These are phyloP conservation scores for Centropristis striata DNA, from an alignment of 2,113 vertebrate species.

Conservation along the genomic window DNA sequence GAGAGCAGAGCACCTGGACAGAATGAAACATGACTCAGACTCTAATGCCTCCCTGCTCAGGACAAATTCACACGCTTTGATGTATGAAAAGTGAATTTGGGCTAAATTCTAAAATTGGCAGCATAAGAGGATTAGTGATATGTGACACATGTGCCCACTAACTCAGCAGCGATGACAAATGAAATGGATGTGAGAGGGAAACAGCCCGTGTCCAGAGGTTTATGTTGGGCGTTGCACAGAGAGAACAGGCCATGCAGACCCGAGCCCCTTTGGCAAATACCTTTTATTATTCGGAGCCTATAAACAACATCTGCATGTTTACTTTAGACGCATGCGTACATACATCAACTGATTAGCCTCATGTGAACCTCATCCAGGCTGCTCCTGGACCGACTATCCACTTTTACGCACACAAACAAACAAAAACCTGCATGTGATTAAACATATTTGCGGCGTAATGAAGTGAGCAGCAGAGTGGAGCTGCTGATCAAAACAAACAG, in stretches of 20 bases:
- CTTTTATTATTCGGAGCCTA: conserved; percentile 49
- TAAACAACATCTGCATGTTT: conserved; percentile 44
- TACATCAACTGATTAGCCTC: conserved; percentile 14
- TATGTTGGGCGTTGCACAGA: conserved; percentile 47
- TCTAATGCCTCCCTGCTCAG: conserved; percentile 45
- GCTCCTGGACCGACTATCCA: background rate
- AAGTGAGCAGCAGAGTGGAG: background rate
- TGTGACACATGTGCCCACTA: conserved; percentile 66
- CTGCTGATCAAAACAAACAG: conserved; percentile 85
- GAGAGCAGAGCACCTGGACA: conserved; percentile 23
- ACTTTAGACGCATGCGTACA: conserved; percentile 9
- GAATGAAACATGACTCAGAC: conserved; percentile 38
- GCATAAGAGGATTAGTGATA: conserved; percentile 40
- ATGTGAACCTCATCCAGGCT: background rate
- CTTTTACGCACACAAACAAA: background rate
- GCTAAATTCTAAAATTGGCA: conserved; percentile 34
- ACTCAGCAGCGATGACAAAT: conserved; percentile 62
- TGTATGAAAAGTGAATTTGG: conserved; percentile 46
- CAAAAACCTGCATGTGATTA: background rate
- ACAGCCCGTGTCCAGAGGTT: conserved; percentile 67
- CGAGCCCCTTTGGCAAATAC: conserved; percentile 26
- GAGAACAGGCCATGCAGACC: conserved; percentile 22
- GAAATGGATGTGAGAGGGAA: conserved; percentile 52
- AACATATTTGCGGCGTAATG: background rate
- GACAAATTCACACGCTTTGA: conserved; percentile 44